A percentile compares a stretch with the other conserved stretches of the same genome.
phyloP scores from a whole-genome alignment of 2,113 vertebrate species.

The Dinomys branickii region DNA sequence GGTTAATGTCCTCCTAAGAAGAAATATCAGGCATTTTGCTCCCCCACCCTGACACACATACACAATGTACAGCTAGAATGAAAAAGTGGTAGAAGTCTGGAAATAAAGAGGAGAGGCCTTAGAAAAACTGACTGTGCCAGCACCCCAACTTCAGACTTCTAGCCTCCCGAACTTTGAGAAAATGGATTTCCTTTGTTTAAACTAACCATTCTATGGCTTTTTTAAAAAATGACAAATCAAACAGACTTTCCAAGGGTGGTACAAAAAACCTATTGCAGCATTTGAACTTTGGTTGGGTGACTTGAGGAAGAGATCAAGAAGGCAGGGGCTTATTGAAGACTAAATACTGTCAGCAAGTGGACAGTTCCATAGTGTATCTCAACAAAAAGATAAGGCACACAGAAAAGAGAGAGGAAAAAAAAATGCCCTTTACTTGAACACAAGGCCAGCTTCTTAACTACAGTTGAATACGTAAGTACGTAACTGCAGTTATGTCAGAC shows the following conservation, averaged over 20 bases:
- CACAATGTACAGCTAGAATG: not conserved
- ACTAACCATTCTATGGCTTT: not conserved
- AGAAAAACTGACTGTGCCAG: not conserved
- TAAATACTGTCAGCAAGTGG: not conserved
- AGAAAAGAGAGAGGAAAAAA: not conserved
- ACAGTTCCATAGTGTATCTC: not conserved
- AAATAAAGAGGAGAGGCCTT: not conserved
- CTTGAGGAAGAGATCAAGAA: not conserved
- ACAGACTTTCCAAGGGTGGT: not conserved
- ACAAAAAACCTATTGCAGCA: not conserved
- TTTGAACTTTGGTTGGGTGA: not conserved
- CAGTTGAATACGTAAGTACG: not conserved
- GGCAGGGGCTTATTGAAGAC: not conserved
- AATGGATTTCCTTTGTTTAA: not conserved
- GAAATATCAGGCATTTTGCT: not conserved
- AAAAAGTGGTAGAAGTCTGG: not conserved
- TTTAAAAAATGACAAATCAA: not conserved
- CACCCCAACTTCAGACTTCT: not conserved
- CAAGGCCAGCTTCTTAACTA: not conserved
- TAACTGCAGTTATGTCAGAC: not conserved
- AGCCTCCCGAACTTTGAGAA: not conserved
- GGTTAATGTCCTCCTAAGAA: not conserved
- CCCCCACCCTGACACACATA: not conserved
- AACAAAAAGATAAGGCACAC: not conserved
- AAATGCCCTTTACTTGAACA: not conserved